Evolutionary conservation across 2,888 invertebrate species (phyloP), one percentile per base, ranked within the genome.

Genomic region (Nomada goodeniana): DNA sequence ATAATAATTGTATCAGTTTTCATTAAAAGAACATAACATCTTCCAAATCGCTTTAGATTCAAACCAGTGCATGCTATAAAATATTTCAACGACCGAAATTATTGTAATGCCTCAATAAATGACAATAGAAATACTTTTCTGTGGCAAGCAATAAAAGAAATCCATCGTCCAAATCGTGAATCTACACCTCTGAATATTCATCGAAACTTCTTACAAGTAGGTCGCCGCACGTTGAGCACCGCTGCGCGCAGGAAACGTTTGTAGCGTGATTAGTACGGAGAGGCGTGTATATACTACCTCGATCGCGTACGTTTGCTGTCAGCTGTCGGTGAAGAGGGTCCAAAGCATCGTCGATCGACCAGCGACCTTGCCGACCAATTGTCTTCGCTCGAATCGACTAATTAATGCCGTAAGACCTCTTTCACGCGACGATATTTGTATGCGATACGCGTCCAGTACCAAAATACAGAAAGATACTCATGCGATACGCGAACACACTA

Each of bases 201-300:
- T 47, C 47, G 47, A 47, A 13, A 13, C 11, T 15, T 20, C 1
- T 10, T 11, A 1, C 55, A 20, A 55, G 23, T 15, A n/a, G 9
- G n/a, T 57, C 59, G 53, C 79, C 85, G 42, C 72, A 68, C 82
- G 85, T 89, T 92, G 92, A 92, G 90, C 86, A 86, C 85, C 91
- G 60, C 87, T 88, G 89, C 69, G 76, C 76, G 81, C 90, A 90
- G 91, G 90, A 91, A 90, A 93, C 91, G 92, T 93, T 93, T 92
- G 92, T 89, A 89, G 92, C 88, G 91, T 91, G 93, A 93, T 93
- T 93, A 93, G 93, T 93, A 93, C 89, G 89, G 88, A 90, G 90
- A 90, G 90, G 90, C 90, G 91, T 91, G 90, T 93, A 36, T 36
- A 36, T 36, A 93, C 93, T 92, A 92, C 90, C 92, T 90, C 90